phyloP scores from a whole-genome alignment of 2,113 vertebrate genomes.

The Aix galericulata region DNA sequence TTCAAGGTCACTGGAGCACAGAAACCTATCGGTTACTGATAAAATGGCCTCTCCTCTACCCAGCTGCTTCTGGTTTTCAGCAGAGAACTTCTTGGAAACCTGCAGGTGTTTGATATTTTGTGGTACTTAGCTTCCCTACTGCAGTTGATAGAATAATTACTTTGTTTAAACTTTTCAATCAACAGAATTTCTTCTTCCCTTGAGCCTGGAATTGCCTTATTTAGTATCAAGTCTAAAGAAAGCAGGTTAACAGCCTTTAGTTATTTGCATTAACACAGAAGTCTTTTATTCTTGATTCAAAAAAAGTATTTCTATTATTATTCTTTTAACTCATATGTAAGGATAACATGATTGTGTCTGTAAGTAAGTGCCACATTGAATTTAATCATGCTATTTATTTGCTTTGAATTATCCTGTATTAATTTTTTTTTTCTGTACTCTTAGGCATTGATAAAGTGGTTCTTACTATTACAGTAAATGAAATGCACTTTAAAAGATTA shows the following conservation, averaged over 20 bases:
- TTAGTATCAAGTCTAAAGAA: slow-evolving; percentile 17
- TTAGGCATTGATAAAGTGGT: slow-evolving; percentile 59
- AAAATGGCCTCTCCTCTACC: slow-evolving; percentile 36
- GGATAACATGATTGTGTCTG: slow-evolving; percentile 63
- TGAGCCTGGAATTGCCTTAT: neutral
- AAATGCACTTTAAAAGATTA: slow-evolving; percentile 76
- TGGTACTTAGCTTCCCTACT: neutral
- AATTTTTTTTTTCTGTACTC: slow-evolving; percentile 62
- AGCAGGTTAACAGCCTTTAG: slow-evolving; percentile 53
- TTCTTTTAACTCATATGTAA: slow-evolving; percentile 54
- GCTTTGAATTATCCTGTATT: slow-evolving; percentile 73
- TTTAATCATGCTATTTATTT: slow-evolving; percentile 76
- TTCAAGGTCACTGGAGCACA: slow-evolving; percentile 54
- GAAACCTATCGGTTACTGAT: slow-evolving; percentile 45
- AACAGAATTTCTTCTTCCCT: slow-evolving; percentile 12
- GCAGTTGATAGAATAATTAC: slow-evolving; percentile 7
- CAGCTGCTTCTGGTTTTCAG: slow-evolving; percentile 57
- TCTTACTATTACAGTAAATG: slow-evolving; percentile 70
- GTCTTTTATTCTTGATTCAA: slow-evolving; percentile 67
- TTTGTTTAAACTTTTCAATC: slow-evolving; percentile 41
- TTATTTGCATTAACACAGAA: slow-evolving; percentile 12
- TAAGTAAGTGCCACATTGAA: slow-evolving; percentile 67
- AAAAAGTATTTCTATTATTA: slow-evolving; percentile 65
- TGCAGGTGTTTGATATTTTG: slow-evolving; percentile 31
- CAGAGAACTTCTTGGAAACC: neutral